Conservation (phyloP, 2,888 invertebrate species). For the Tanytarsus gracilentus region DNA sequence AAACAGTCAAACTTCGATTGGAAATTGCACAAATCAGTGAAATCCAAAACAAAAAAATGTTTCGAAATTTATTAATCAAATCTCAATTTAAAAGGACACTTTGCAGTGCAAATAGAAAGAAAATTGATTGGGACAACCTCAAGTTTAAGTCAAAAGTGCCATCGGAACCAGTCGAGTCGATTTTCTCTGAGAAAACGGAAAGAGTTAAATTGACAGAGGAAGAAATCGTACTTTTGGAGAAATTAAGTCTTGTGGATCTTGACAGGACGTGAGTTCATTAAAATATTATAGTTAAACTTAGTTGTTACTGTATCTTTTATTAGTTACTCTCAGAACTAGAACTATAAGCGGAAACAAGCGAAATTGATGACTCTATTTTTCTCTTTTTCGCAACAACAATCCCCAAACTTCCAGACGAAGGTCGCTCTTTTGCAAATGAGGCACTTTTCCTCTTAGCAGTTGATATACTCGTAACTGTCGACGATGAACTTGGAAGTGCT, state of each 20-base stretch:
- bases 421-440: conserved; percentile 37
- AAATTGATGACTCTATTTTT: background rate
- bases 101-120: background rate
- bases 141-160: conserved; percentile 28
- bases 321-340: background rate
- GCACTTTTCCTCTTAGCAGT: conserved; percentile 49
- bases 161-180: conserved; percentile 1
- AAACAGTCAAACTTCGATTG: too few species aligned
- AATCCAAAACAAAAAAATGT: too few species aligned
- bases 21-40: too few species aligned
- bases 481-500: conserved; percentile 49
- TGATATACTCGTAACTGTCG: conserved; percentile 47
- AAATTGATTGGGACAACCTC: background rate
- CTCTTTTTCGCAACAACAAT: conserved; percentile 32
- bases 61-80: background rate
- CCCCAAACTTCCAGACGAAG: conserved; percentile 38
- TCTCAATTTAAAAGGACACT: background rate
- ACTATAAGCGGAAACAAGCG: conserved; percentile 20
- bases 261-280: conserved; percentile 49
- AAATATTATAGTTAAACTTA: background rate
- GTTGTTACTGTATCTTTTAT: too few species aligned
- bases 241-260: conserved; percentile 77
- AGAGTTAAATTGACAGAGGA: conserved; percentile 45
- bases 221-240: conserved; percentile 68
- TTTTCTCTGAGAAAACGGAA: conserved; percentile 34